Conservation (phyloP, 2,797 vertebrate genomes). For the Pachyuromys duprasi region DNA sequence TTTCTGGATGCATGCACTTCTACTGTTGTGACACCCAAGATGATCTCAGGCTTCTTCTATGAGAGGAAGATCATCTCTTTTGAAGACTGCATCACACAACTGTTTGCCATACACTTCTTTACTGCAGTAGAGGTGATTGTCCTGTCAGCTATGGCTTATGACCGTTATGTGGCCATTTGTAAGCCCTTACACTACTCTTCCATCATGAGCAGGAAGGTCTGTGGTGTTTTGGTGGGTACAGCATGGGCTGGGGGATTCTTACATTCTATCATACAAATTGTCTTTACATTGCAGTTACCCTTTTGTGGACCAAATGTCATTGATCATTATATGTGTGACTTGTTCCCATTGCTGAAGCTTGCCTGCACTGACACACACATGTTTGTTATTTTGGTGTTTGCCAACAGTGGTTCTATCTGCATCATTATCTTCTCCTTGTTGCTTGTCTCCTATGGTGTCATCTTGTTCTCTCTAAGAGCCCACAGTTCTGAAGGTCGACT, state of each 20-base stretch:
- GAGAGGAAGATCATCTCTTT: constrained; percentile 74
- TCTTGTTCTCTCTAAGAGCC: constrained; percentile 58
- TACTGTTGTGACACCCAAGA: constrained; percentile 69
- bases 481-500: background rate
- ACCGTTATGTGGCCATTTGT: constrained; percentile 82
- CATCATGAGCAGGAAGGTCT: constrained; percentile 67
- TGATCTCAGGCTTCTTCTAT: constrained; percentile 55
- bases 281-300: constrained; percentile 63
- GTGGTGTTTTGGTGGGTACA: background rate
- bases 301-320: constrained; percentile 77
- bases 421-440: constrained; percentile 66
- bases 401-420: constrained; percentile 66
- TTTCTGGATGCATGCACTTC: constrained; percentile 75
- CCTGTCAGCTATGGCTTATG: constrained; percentile 79
- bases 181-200: constrained; percentile 78
- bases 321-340: constrained; percentile 75
- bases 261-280: constrained; percentile 57
- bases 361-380: constrained; percentile 58
- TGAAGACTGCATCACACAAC: constrained; percentile 71
- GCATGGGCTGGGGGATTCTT: constrained; percentile 57
- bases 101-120: constrained; percentile 70
- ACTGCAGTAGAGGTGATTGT: constrained; percentile 61
- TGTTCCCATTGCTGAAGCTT: constrained; percentile 68
- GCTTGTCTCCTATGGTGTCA: constrained; percentile 61
- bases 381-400: constrained; percentile 40